Evolutionary conservation across 2,113 vertebrate genomes (phyloP), one percentile per base, ranked within the genome.

Genomic region (Podarcis raffonei): DNA sequence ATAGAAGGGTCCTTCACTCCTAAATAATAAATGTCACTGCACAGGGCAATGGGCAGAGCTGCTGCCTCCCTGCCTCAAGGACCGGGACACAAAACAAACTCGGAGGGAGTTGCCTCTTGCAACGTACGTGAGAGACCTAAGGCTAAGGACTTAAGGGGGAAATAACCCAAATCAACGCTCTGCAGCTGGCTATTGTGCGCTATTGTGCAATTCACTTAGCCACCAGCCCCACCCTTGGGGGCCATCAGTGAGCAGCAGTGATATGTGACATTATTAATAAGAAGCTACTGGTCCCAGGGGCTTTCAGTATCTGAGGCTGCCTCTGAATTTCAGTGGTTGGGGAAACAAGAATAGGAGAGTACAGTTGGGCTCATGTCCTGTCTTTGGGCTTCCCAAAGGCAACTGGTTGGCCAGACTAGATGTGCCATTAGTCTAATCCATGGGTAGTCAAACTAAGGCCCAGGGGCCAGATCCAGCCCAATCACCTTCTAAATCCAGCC

Each of bases 51-150:
- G 25, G 37, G 37, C 35, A 35, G 35, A 66, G 84, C 18, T 78
- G 84, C n/a, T 57, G 69, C 42, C 25, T 86, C 57, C 25, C 15
- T 65, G 53, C 4, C 32, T 42, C 83, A 76, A 85, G 72, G 72
- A 48, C n/a, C 76, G 16, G 20, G 35, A 32, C 57, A 42, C 84
- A 86, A 86, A 86, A 23, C 75, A 66, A 48, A 78, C 57, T n/a
- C 59, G 23, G 76, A 85, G 84, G 84, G 84, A 66, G 84, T 65
- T 42, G 84, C 75, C 62, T 86, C 5, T 86, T 86, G 77, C 59
- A 86, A 68, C 75, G 68, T 8, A 68, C 74, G 48, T 48, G 18
- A 37, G 78, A 78, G 59, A 68, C 27, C 25, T 11, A 78, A 42
- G 18, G 3, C 35, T 18, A 30, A 30, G 35, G 53, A 11, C 57